phyloP scores from a whole-genome alignment of 2,888 invertebrate genomes.

The Nowickia ferox region DNA sequence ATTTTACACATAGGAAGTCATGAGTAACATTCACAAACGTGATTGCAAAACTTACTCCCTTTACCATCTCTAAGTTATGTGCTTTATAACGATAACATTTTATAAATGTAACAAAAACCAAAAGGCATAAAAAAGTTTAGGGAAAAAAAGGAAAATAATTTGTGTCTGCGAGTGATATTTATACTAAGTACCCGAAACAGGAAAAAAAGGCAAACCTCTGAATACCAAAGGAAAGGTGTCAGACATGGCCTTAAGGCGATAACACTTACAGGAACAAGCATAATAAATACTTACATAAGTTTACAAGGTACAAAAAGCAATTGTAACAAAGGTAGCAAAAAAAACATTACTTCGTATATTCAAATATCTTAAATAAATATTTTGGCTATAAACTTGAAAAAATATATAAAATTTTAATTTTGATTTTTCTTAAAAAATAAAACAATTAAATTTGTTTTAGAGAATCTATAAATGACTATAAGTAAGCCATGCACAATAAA shows the following conservation, averaged over 20 bases:
- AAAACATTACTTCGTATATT: too few relatives aligned
- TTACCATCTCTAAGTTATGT: neutral
- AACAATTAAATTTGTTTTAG: too few relatives aligned
- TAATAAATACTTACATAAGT: conserved; percentile 25
- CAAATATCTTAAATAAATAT: neutral
- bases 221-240: conserved; percentile 57
- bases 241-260: conserved; percentile 66
- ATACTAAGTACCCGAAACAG: neutral
- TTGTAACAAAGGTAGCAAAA: neutral
- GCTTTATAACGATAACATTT: conserved; percentile 16
- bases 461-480: too few relatives aligned
- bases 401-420: too few relatives aligned
- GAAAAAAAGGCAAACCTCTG: neutral
- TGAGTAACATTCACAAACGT: too few relatives aligned
- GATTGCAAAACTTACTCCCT: neutral
- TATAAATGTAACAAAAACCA: conserved; percentile 26
- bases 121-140: neutral
- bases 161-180: conserved; percentile 61
- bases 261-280: conserved; percentile 57
- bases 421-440: too few relatives aligned
- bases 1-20: too few relatives aligned
- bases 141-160: conserved; percentile 28
- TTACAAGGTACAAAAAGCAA: neutral
- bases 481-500: too few relatives aligned
- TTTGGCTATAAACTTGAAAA: neutral